Percentiles rank a stretch among this genome's conserved stretches.
These are phyloP conservation scores for Tinamus guttatus DNA, from an alignment of 2,113 vertebrate species.

Conservation along the genomic window DNA sequence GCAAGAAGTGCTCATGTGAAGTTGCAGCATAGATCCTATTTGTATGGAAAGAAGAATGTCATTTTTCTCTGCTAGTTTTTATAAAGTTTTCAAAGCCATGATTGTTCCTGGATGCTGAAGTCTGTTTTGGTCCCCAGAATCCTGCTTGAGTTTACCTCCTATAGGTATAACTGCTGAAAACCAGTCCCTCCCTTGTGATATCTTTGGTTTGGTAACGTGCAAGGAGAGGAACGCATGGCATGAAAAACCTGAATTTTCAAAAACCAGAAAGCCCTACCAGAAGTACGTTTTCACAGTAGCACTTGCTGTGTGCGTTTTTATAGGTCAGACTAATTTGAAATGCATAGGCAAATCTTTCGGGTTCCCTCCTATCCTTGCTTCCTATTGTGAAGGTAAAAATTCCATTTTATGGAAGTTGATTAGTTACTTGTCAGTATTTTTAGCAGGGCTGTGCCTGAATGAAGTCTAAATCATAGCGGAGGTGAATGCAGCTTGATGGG, in stretches of 20 bases:
- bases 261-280: neutral
- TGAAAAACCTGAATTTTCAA: neutral
- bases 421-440: conserved; percentile 72
- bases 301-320: conserved; percentile 55
- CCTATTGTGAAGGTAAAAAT: conserved; percentile 69
- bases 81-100: neutral
- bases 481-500: conserved; percentile 67
- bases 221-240: neutral
- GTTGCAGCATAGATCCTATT: neutral
- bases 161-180: neutral
- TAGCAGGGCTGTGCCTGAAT: conserved; percentile 60
- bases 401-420: conserved; percentile 69
- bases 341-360: conserved; percentile 66
- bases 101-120: neutral
- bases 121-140: neutral
- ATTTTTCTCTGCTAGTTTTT: neutral
- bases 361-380: conserved; percentile 45
- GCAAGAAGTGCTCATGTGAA: neutral
- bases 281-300: neutral
- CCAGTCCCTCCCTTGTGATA: neutral
- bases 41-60: neutral
- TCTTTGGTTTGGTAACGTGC: neutral
- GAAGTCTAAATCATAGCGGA: conserved; percentile 57
- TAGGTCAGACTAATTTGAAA: conserved; percentile 72
- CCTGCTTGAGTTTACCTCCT: neutral